These are phyloP conservation scores for Temnothorax unifasciatus DNA, from an alignment of 2,888 invertebrate species.

Conservation along the genomic window DNA sequence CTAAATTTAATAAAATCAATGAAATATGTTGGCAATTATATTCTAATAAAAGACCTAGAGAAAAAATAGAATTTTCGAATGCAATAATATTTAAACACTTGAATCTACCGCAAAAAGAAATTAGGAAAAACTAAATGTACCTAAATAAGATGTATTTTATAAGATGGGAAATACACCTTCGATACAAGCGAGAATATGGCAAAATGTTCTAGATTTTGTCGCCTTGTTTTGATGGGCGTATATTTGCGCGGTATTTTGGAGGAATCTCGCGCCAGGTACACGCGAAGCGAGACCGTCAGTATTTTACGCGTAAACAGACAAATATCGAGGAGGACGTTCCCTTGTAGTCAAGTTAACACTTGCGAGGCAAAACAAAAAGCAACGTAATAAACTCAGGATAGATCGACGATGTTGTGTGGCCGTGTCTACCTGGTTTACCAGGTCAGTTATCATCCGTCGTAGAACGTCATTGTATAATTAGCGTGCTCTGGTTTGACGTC, in stretches of 20 bases:
- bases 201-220: constrained; percentile 1
- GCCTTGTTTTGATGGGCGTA: not conserved
- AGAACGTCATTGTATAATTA: constrained; percentile 83
- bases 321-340: constrained; percentile 20
- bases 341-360: constrained; percentile 39
- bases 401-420: not conserved
- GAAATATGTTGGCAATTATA: not conserved
- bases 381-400: not conserved
- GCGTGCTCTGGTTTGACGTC: constrained; percentile 84
- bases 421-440: constrained; percentile 75
- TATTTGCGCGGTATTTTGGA: not conserved
- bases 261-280: not conserved
- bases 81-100: not conserved
- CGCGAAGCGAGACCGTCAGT: not conserved
- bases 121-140: not conserved
- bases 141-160: not conserved
- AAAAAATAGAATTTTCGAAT: not conserved
- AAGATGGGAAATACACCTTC: not conserved
- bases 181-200: not conserved
- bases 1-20: not conserved
- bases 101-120: not conserved
- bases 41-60: not conserved
- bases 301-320: constrained; percentile 13
- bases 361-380: constrained; percentile 15
- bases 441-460: constrained; percentile 82